A percentile compares a stretch with the other conserved stretches of the same genome.
Evolutionary conservation across 2,113 vertebrate species (phyloP).

Genomic region (Ifrita kowaldi): DNA sequence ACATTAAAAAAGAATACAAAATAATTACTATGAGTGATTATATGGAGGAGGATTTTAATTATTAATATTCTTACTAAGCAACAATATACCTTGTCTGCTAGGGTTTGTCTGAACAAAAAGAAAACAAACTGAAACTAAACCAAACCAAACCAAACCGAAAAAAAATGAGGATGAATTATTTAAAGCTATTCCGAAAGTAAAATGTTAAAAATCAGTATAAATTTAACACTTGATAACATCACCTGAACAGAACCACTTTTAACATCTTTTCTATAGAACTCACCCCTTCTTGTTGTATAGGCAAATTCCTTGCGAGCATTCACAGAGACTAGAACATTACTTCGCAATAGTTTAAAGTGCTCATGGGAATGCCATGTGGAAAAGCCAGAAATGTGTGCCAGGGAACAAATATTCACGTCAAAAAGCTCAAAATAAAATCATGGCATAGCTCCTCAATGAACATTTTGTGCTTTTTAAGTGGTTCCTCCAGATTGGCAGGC

Average conservation of each 20-base stretch:
- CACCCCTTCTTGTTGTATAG: background rate
- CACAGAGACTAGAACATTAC: background rate
- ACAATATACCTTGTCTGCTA: background rate
- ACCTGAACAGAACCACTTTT: background rate
- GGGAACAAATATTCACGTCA: background rate
- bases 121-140: background rate
- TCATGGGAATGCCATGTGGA: background rate
- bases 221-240: background rate
- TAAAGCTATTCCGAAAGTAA: background rate
- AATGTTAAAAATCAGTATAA: background rate
- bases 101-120: background rate
- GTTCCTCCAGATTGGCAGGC: background rate
- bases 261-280: background rate
- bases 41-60: background rate
- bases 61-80: background rate
- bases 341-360: background rate
- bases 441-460: background rate
- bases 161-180: fast-evolving
- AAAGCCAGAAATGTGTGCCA: background rate
- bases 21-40: background rate
- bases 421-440: conserved; percentile 9
- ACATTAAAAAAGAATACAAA: background rate
- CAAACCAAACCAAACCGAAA: background rate
- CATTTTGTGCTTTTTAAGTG: background rate
- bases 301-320: background rate